phyloP scores from a whole-genome alignment of 2,888 invertebrate species.

The Mesorhabditis spiculigera region DNA sequence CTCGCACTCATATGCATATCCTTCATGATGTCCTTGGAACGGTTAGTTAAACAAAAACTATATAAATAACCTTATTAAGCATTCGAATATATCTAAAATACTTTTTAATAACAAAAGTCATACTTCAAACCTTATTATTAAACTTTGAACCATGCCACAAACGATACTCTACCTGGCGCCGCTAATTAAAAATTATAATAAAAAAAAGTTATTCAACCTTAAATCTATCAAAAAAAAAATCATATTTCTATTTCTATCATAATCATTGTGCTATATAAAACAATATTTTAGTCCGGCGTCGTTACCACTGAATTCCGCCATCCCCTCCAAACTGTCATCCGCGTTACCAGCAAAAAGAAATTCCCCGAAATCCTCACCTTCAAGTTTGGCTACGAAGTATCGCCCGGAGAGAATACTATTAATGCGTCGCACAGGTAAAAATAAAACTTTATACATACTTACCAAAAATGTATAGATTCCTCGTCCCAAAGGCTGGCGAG shows the following conservation, averaged over 20 bases:
- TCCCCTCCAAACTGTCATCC: conserved; percentile 86
- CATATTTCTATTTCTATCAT: no score
- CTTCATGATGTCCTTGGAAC: conserved; percentile 37
- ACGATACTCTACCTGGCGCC: no score
- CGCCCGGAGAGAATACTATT: conserved; percentile 46
- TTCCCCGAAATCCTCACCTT: conserved; percentile 95
- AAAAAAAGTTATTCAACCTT: no score
- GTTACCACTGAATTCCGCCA: conserved; percentile 83
- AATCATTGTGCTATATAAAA: neutral
- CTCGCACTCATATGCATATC: conserved; percentile 49
- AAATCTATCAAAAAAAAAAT: no score
- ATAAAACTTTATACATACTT: neutral
- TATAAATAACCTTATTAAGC: no score
- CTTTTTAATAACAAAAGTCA: no score
- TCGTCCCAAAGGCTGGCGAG: conserved; percentile 55
- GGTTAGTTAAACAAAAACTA: neutral
- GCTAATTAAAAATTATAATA: no score
- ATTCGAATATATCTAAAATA: no score
- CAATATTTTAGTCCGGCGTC: conserved; percentile 64
- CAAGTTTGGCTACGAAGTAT: conserved; percentile 55
- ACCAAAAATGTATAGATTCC: conserved; percentile 31
- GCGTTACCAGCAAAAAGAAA: conserved; percentile 92
- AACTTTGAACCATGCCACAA: no score
- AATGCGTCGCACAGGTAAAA: conserved; percentile 42
- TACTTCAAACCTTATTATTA: no score